A percentile compares a stretch with the other conserved stretches of the same genome.
Conservation (phyloP, 2,797 vertebrate species). For the Champsocephalus esox region DNA sequence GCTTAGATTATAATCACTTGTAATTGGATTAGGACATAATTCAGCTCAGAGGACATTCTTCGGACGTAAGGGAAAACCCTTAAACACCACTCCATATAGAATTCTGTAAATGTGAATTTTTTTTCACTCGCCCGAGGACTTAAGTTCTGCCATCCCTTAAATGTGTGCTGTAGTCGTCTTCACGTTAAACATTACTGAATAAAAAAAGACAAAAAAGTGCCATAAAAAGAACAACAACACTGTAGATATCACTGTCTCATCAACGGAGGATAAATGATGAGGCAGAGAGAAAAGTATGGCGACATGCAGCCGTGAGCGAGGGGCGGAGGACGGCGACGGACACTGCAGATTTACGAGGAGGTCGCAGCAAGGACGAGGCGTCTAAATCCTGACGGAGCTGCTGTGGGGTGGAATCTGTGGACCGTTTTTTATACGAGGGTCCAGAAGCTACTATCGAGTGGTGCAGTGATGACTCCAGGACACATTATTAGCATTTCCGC, state of each 20-base stretch:
- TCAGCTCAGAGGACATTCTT: conserved; percentile 37
- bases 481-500: too few species aligned
- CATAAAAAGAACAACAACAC: conserved; percentile 28
- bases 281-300: background rate
- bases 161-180: conserved; percentile 40
- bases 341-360: conserved; percentile 61
- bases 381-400: conserved; percentile 49
- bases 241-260: conserved; percentile 49
- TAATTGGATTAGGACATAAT: conserved; percentile 38
- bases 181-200: conserved; percentile 21
- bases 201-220: background rate
- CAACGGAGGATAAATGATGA: conserved; percentile 9
- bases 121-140: conserved; percentile 26
- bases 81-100: conserved; percentile 14
- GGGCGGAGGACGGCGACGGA: background rate
- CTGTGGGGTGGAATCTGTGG: conserved; percentile 17
- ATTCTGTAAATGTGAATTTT: conserved; percentile 44
- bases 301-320: conserved; percentile 11
- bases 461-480: too few species aligned
- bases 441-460: conserved; percentile 9
- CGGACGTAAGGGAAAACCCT: conserved; percentile 3
- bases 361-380: conserved; percentile 63
- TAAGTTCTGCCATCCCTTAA: conserved; percentile 2
- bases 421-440: conserved; percentile 5
- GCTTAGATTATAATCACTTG: conserved; percentile 27